These are phyloP conservation scores for Hermetia illucens DNA, from an alignment of 1,140 invertebrate species.

Conservation along the genomic window DNA sequence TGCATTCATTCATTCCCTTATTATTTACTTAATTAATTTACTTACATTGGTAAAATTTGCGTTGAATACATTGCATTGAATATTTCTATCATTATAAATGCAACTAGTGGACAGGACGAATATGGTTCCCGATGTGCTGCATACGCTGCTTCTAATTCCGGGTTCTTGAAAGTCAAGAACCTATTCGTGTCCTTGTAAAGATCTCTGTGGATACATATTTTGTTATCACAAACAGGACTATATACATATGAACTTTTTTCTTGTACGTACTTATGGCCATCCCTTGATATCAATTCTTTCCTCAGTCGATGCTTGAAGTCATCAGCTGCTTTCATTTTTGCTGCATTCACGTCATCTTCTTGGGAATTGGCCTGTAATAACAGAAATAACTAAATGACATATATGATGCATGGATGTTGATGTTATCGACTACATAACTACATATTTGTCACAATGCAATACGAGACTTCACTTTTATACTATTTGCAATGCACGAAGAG, in stretches of 20 bases:
- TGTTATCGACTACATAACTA: neutral
- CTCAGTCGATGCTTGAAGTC: constrained; percentile 59
- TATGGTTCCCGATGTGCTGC: constrained; percentile 48
- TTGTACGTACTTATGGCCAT: constrained; percentile 52
- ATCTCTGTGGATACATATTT: constrained; percentile 33
- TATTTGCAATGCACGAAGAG: no score
- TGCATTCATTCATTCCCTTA: no score
- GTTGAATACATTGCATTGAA: constrained; percentile 40
- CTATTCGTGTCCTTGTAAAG: constrained; percentile 48
- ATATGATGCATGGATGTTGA: neutral
- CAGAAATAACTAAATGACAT: constrained; percentile 1
- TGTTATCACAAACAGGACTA: constrained; percentile 1
- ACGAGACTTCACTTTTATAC: no score
- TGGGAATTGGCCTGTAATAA: constrained; percentile 10
- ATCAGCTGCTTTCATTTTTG: constrained; percentile 38
- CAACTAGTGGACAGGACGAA: constrained; percentile 45
- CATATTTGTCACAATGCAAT: no score
- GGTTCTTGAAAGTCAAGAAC: constrained; percentile 47
- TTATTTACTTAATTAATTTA: neutral
- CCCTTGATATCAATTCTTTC: constrained; percentile 68
- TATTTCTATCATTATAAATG: constrained; percentile 44
- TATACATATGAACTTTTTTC: constrained; percentile 3
- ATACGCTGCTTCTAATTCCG: constrained; percentile 47
- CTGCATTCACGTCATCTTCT: constrained; percentile 17
- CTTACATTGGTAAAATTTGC: constrained; percentile 39